Conservation (phyloP, 2,113 vertebrate species). For the Illadopsis cleaveri region DNA sequence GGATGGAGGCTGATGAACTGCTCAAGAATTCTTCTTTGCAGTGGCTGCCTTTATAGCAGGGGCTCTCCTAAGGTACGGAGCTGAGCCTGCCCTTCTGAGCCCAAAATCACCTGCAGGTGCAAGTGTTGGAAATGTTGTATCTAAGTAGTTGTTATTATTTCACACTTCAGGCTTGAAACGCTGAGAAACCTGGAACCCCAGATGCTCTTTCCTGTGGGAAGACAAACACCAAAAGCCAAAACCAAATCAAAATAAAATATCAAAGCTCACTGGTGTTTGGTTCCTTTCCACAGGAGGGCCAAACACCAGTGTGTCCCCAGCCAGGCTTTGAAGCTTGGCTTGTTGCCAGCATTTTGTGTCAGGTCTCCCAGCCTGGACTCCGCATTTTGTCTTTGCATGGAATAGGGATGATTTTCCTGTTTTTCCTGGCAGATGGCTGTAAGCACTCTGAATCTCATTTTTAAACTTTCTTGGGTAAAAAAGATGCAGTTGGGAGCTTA, state of each 20-base stretch:
- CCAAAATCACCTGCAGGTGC: not conserved
- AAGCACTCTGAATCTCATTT: not conserved
- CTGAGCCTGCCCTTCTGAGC: not conserved
- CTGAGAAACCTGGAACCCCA: not conserved
- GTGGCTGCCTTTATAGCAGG: not conserved
- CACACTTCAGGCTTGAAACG: not conserved
- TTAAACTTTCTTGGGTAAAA: not conserved
- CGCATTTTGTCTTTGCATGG: not conserved
- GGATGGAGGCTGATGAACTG: not conserved
- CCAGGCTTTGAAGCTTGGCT: not conserved
- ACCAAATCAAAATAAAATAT: not conserved
- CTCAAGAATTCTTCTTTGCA: not conserved
- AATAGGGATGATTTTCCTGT: not conserved
- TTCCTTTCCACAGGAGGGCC: not conserved
- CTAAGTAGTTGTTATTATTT: not conserved
- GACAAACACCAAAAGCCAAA: not conserved
- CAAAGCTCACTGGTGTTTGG: not conserved
- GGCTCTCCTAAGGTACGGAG: not conserved
- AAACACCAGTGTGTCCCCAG: fast-evolving
- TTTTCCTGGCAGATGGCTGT: not conserved
- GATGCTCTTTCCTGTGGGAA: not conserved
- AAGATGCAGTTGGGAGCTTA: not conserved
- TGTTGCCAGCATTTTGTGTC: not conserved
- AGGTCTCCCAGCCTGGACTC: not conserved
- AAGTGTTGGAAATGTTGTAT: not conserved